These are phyloP conservation scores for Cheumatopsyche charites DNA, from an alignment of 1,140 invertebrate genomes.

Conservation along the genomic window DNA sequence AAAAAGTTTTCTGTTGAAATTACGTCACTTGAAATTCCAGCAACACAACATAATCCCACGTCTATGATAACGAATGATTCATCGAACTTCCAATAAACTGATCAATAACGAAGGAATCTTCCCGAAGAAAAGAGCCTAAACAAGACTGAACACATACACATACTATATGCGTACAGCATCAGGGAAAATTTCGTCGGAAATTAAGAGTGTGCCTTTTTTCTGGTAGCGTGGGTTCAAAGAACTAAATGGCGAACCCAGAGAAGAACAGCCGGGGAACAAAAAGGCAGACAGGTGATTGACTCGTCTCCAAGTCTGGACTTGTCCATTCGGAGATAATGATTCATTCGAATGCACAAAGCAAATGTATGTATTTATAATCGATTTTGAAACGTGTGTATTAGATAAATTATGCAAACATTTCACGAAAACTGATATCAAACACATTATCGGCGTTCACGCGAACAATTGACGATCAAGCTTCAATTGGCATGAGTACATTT, in stretches of 20 bases:
- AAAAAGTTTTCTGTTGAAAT: too few species aligned
- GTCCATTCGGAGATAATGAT: background rate
- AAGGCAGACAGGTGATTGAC: conserved; percentile 9
- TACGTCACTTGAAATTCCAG: too few species aligned
- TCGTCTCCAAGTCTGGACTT: conserved; percentile 9
- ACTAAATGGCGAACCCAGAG: background rate
- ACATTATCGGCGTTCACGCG: background rate
- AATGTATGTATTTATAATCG: background rate
- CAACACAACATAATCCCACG: too few species aligned
- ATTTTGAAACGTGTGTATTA: background rate
- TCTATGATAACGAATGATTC: too few species aligned
- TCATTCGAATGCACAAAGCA: background rate
- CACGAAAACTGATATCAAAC: conserved; percentile 5
- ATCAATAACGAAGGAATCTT: too few species aligned
- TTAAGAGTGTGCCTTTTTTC: background rate
- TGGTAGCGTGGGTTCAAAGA: conserved; percentile 2
- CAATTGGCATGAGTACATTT: background rate
- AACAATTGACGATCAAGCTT: too few species aligned
- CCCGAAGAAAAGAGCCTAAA: too few species aligned
- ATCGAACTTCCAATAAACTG: too few species aligned
- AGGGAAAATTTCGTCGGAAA: background rate
- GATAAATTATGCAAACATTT: conserved; percentile 3
- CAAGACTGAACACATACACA: too few species aligned
- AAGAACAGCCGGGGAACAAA: background rate
- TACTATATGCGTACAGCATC: too few species aligned